Percentiles rank a stretch among this genome's conserved stretches.
phyloP scores from a whole-genome alignment of 1,140 invertebrate genomes.

The Leptinotarsa defecta region DNA sequence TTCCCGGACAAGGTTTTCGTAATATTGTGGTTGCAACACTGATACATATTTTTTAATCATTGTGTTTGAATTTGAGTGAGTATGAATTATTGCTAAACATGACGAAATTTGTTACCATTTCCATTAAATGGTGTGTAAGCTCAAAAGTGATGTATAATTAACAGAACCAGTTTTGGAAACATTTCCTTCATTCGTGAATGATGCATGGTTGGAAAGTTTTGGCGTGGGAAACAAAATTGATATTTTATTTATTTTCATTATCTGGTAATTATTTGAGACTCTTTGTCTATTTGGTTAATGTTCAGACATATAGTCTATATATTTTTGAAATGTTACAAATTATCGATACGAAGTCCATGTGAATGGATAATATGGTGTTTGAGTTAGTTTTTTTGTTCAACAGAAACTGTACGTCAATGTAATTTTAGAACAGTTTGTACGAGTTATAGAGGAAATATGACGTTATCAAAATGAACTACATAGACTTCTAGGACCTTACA shows the following conservation, averaged over 20 bases:
- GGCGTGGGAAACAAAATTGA: not conserved
- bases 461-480: too few species aligned
- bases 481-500: too few species aligned
- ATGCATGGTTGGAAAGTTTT: not conserved
- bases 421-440: too few species aligned
- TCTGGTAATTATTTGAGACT: not conserved
- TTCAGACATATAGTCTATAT: not conserved
- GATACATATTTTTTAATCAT: constrained; percentile 19
- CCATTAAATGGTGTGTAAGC: not conserved
- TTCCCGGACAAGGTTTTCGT: constrained; percentile 11
- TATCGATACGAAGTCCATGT: not conserved
- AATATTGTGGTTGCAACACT: constrained; percentile 3
- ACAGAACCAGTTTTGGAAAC: not conserved
- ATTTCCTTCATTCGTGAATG: not conserved
- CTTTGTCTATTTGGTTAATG: not conserved
- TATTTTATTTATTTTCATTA: not conserved
- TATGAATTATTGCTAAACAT: constrained; percentile 1
- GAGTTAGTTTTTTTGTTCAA: too few species aligned
- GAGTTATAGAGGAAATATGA: too few species aligned
- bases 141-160: not conserved
- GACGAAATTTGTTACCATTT: constrained; percentile 10
- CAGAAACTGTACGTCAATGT: too few species aligned
- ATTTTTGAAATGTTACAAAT: not conserved
- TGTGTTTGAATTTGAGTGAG: constrained; percentile 9
- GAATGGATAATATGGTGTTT: too few species aligned